These are phyloP conservation scores for Ceratoteleas bidentatus DNA, from an alignment of 1,140 invertebrate species.

Conservation along the genomic window DNA sequence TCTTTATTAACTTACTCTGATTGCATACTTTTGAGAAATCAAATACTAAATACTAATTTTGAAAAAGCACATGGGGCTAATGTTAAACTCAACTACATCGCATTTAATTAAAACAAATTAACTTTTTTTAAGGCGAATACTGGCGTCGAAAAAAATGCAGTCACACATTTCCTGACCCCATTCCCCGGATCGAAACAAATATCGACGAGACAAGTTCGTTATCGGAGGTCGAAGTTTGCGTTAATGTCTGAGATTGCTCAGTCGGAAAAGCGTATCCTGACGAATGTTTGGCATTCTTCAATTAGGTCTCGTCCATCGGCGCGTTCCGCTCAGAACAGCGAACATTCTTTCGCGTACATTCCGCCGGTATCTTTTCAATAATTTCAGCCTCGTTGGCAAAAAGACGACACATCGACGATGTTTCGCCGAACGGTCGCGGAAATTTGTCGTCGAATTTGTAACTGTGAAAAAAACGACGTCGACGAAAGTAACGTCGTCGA, in stretches of 20 bases:
- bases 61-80: too few relatives aligned
- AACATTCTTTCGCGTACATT: constrained; percentile 18
- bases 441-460: constrained; percentile 17
- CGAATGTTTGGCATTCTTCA: constrained; percentile 18
- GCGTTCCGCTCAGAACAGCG: neutral
- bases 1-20: too few relatives aligned
- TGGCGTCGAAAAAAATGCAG: too few relatives aligned
- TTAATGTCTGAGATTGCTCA: constrained; percentile 15
- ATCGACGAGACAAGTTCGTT: constrained; percentile 5
- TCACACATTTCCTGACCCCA: too few relatives aligned
- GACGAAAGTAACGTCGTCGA: constrained; percentile 14
- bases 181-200: neutral
- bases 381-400: too few relatives aligned
- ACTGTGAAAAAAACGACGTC: constrained; percentile 15
- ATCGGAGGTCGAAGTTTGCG: constrained; percentile 1
- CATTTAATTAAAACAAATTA: too few relatives aligned
- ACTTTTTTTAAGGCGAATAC: too few relatives aligned
- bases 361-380: neutral
- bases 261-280: constrained; percentile 11
- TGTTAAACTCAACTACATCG: too few relatives aligned
- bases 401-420: too few relatives aligned
- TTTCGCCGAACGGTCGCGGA: too few relatives aligned
- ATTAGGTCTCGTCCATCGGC: constrained; percentile 3
- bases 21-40: too few relatives aligned
- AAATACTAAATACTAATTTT: too few relatives aligned